Evolutionary conservation across 1,140 invertebrate genomes (phyloP).

Genomic region (Drosophila sproati): DNA sequence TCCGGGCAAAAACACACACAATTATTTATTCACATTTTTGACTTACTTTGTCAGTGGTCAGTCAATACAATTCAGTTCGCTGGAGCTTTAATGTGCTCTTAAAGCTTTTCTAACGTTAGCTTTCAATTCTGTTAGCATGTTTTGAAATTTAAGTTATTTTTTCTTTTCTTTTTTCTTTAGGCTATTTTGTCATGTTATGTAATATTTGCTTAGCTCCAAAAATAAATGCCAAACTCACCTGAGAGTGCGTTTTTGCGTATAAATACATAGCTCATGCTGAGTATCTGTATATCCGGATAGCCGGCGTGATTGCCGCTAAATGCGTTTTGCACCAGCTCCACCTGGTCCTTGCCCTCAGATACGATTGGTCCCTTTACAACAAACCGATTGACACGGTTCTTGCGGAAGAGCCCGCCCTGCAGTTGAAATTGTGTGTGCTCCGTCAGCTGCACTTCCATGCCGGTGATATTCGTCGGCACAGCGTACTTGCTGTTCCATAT

Average conservation of each 20-base stretch:
- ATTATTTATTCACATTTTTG: no score
- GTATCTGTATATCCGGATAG: slow-evolving; percentile 72
- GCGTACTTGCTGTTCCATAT: slow-evolving; percentile 42
- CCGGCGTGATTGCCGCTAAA: slow-evolving; percentile 68
- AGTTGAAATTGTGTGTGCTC: slow-evolving; percentile 48
- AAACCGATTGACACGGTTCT: slow-evolving; percentile 70
- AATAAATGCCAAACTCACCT: slow-evolving; percentile 45
- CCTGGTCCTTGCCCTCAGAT: slow-evolving; percentile 48
- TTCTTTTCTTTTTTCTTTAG: no score
- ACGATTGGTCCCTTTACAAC: slow-evolving; percentile 46
- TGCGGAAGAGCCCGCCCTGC: slow-evolving; percentile 53
- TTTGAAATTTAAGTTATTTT: no score
- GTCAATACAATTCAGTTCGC: not conserved
- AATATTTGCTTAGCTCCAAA: no score
- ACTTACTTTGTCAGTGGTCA: no score
- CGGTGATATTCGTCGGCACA: slow-evolving; percentile 39
- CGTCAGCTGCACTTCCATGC: slow-evolving; percentile 51
- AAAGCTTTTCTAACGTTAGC: not conserved
- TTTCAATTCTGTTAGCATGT: no score
- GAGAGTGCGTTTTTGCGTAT: slow-evolving; percentile 53
- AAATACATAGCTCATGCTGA: slow-evolving; percentile 46
- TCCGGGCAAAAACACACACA: no score
- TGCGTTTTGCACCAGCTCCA: slow-evolving; percentile 62
- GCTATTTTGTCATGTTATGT: no score
- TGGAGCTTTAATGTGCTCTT: not conserved